Percentiles rank a stretch among this genome's conserved stretches.
phyloP scores from a whole-genome alignment of 2,113 vertebrate genomes.

The Psittacula cyanocephala region DNA sequence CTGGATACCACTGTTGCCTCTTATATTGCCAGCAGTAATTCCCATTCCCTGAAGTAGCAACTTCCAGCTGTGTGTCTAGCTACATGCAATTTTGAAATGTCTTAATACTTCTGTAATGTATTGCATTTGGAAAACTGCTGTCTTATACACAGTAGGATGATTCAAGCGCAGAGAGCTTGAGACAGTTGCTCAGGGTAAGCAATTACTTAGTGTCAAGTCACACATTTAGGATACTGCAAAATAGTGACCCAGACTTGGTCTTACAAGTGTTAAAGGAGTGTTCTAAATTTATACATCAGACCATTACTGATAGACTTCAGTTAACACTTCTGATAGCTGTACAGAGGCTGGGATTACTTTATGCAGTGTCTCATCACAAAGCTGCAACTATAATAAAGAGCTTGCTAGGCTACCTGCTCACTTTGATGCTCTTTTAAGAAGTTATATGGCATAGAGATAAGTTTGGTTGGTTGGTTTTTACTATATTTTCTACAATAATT shows the following conservation, averaged over 20 bases:
- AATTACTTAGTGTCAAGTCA: background rate
- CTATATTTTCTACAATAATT: background rate
- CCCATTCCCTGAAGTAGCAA: background rate
- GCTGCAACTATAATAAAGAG: background rate
- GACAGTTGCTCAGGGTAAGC: background rate
- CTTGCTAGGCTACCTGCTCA: background rate
- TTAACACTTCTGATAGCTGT: background rate
- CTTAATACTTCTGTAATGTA: background rate
- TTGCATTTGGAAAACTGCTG: background rate
- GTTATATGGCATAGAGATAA: background rate
- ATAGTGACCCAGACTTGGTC: background rate
- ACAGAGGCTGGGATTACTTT: background rate
- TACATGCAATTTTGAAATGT: background rate
- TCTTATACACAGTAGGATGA: background rate
- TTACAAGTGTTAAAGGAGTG: background rate
- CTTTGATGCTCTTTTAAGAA: background rate
- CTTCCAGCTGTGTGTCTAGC: background rate
- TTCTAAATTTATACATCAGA: background rate
- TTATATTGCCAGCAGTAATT: background rate
- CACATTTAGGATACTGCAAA: background rate
- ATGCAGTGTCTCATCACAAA: background rate
- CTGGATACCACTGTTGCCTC: background rate
- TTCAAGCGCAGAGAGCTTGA: background rate
- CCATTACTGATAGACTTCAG: background rate
- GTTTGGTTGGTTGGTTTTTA: background rate